Evolutionary conservation across 2,888 invertebrate species (phyloP).

Genomic region (Prosapia bicincta): DNA sequence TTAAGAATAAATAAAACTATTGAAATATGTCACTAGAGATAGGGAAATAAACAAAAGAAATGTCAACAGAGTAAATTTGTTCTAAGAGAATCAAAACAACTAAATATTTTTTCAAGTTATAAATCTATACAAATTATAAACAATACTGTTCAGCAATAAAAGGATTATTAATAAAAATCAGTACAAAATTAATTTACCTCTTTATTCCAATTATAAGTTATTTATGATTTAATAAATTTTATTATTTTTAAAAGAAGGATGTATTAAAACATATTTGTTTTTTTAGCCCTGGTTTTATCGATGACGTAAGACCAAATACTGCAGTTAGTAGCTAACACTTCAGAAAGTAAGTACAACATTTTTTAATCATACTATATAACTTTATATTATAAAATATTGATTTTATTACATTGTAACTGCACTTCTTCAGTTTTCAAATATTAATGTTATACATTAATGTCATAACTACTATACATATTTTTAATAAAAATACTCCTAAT

Average conservation of each 20-base stretch:
- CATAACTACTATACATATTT: background rate
- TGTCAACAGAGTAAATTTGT: too few species aligned
- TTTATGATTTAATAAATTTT: background rate
- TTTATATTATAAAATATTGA: background rate
- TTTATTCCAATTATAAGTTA: background rate
- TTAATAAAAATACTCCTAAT: background rate
- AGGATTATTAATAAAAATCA: background rate
- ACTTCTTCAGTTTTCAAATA: too few species aligned
- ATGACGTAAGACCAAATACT: background rate
- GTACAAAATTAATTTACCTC: background rate
- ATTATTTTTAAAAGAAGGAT: background rate
- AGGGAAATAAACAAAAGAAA: too few species aligned
- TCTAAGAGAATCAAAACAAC: too few species aligned
- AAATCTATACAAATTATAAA: background rate
- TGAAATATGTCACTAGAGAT: too few species aligned
- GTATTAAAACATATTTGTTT: background rate
- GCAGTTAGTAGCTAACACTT: background rate
- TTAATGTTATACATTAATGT: too few species aligned
- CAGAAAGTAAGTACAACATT: background rate
- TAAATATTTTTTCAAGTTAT: background rate
- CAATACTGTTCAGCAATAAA: too few species aligned
- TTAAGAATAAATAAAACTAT: too few species aligned
- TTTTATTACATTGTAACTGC: background rate
- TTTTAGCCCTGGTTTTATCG: background rate
- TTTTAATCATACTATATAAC: too few species aligned